Evolutionary conservation across 2,888 invertebrate genomes (phyloP).

Genomic region (Uloborus plumipes): DNA sequence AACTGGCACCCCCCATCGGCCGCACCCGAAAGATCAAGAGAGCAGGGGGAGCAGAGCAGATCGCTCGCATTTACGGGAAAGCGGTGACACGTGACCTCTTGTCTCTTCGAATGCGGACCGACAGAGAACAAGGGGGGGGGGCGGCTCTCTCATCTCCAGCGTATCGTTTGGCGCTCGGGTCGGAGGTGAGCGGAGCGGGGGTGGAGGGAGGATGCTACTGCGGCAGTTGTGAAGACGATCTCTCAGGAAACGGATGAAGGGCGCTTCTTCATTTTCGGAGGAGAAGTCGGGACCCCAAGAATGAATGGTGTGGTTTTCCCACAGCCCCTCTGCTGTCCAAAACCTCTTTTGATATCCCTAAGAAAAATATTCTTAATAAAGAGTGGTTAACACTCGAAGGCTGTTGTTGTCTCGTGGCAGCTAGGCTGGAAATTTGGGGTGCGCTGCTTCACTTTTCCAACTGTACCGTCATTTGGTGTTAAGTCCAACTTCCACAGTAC

Average conservation of each 20-base stretch:
- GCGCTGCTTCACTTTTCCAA: no score
- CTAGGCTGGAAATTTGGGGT: no score
- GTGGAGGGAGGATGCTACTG: not conserved
- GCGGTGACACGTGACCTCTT: conserved; percentile 49
- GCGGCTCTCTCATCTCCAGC: not conserved
- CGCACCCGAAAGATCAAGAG: conserved; percentile 22
- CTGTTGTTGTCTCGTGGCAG: no score
- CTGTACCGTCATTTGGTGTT: no score
- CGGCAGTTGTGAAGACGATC: conserved; percentile 8
- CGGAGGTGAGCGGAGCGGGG: conserved; percentile 18
- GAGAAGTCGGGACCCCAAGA: no score
- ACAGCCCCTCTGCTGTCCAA: no score
- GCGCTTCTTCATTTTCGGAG: conserved; percentile 1
- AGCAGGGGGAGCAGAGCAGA: not conserved
- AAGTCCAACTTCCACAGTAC: no score
- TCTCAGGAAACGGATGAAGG: not conserved
- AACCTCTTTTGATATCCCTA: no score
- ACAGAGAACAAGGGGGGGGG: conserved; percentile 28
- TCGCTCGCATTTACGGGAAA: conserved; percentile 27
- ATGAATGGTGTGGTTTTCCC: no score
- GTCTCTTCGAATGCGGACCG: conserved; percentile 48
- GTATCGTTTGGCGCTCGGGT: conserved; percentile 9
- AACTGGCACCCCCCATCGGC: not conserved
- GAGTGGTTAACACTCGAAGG: no score
- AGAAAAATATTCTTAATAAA: no score